These are phyloP conservation scores for Vanessa atalanta DNA, from an alignment of 1,140 invertebrate species.

Conservation along the genomic window DNA sequence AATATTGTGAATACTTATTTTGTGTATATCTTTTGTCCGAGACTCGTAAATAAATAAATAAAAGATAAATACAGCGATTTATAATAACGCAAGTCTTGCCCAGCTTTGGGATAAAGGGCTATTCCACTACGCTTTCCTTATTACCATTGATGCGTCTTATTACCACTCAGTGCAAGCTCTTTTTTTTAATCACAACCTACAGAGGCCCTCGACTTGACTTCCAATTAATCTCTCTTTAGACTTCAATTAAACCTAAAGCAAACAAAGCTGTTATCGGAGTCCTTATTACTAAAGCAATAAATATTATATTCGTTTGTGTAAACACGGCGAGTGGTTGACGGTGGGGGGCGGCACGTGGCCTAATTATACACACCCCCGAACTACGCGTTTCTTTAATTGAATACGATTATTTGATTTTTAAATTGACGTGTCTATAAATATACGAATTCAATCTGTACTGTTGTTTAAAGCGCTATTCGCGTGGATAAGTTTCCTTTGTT, in stretches of 20 bases:
- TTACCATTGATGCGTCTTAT: slow-evolving; percentile 7
- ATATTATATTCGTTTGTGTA: slow-evolving; percentile 22
- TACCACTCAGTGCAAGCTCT: slow-evolving; percentile 8
- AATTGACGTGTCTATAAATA: slow-evolving; percentile 53
- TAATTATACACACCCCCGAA: slow-evolving; percentile 58
- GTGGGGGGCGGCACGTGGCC: slow-evolving; percentile 58
- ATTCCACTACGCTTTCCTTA: background rate
- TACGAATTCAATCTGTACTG: background rate
- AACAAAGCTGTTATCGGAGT: slow-evolving; percentile 2
- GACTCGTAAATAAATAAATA: background rate
- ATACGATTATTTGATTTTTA: slow-evolving; percentile 69
- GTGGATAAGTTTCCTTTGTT: too few relatives aligned
- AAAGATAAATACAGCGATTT: background rate
- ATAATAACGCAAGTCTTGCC: background rate
- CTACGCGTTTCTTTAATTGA: slow-evolving; percentile 63
- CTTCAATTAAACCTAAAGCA: slow-evolving; percentile 43
- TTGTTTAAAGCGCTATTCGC: too few relatives aligned
- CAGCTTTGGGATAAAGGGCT: too few relatives aligned
- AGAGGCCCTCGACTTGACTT: slow-evolving; percentile 52
- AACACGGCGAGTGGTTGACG: slow-evolving; percentile 13
- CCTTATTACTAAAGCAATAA: slow-evolving; percentile 30
- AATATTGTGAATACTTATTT: too few relatives aligned
- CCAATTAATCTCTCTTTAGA: slow-evolving; percentile 66
- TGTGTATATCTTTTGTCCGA: too few relatives aligned
- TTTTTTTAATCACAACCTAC: slow-evolving; percentile 23